Percentiles rank a stretch among this genome's conserved stretches.
These are phyloP conservation scores for Agapornis canus DNA, from an alignment of 2,797 vertebrate genomes.

Conservation along the genomic window DNA sequence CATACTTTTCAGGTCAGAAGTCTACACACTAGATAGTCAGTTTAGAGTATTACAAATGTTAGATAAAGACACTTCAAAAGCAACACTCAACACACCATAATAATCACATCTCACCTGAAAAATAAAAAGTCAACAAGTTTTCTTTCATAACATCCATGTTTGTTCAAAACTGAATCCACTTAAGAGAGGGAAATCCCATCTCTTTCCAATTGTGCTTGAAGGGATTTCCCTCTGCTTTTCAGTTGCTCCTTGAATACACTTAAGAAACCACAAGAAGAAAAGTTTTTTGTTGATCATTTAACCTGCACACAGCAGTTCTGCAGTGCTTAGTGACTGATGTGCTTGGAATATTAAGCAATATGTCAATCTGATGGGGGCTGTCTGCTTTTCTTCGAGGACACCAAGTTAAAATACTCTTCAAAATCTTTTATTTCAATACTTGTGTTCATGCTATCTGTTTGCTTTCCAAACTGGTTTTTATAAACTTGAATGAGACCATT, in stretches of 20 bases:
- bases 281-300: conserved; percentile 13
- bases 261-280: conserved; percentile 1
- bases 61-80: neutral
- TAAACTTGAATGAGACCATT: neutral
- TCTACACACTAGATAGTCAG: neutral
- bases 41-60: neutral
- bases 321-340: conserved; percentile 4
- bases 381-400: neutral
- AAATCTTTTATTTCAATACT: neutral
- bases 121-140: neutral
- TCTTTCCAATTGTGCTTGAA: neutral
- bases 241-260: conserved; percentile 24
- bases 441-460: neutral
- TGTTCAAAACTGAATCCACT: neutral
- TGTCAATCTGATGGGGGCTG: neutral
- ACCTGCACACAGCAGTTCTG: conserved; percentile 28
- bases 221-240: conserved; percentile 43
- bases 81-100: neutral
- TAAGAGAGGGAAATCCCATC: neutral
- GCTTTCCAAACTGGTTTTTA: neutral
- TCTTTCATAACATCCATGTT: neutral
- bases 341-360: neutral
- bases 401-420: neutral
- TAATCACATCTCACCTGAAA: neutral
- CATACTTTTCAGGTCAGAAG: neutral